Percentiles rank a stretch among this genome's conserved stretches.
Conservation (phyloP, 2,797 vertebrate species). For the Smutsia gigantea region DNA sequence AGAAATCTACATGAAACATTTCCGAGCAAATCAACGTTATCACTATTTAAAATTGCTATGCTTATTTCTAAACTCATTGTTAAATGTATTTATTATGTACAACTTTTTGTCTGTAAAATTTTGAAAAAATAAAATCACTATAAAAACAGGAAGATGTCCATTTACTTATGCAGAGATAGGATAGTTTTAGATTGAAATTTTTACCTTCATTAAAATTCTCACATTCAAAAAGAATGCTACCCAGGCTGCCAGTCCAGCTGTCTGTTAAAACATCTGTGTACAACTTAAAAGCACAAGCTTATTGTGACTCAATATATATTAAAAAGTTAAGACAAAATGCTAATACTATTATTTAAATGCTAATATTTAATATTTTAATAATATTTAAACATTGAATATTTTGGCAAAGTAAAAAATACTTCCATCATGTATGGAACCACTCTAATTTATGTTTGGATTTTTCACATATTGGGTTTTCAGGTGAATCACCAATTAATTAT, state of each 20-base stretch:
- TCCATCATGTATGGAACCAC: background rate
- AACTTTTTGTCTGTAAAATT: background rate
- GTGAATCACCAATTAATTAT: background rate
- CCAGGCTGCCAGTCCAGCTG: background rate
- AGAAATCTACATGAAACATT: background rate
- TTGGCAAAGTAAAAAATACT: background rate
- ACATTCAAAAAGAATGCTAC: background rate
- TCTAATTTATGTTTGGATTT: background rate
- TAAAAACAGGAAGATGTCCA: background rate
- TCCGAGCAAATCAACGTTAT: background rate
- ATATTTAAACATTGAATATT: background rate
- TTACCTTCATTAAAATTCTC: background rate
- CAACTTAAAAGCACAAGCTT: background rate
- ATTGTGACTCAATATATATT: background rate
- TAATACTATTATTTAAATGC: too few relatives aligned
- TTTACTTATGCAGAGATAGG: background rate
- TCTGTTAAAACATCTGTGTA: background rate
- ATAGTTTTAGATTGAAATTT: background rate
- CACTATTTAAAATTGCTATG: background rate
- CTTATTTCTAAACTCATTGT: background rate
- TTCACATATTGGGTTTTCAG: background rate
- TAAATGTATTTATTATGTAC: background rate
- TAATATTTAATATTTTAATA: too few relatives aligned
- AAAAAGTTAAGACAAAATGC: background rate
- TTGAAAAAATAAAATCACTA: background rate